Conservation (phyloP, 2,113 vertebrate genomes). For the Pterocles orientalis region DNA sequence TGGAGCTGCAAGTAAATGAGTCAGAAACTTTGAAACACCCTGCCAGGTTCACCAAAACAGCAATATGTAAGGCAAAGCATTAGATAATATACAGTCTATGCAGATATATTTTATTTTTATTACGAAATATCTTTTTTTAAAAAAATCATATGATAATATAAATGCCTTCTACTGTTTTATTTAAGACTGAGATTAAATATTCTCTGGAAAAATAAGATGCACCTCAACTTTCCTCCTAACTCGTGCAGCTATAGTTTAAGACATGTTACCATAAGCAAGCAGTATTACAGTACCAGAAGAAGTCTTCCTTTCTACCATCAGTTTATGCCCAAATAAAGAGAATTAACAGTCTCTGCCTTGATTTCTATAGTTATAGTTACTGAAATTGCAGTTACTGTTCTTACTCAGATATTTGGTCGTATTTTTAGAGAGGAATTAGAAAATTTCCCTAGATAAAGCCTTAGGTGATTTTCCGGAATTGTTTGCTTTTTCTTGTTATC, state of each 20-base stretch:
- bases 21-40: background rate
- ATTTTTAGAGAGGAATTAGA: background rate
- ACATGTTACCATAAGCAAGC: background rate
- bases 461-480: background rate
- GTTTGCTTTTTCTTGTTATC: background rate
- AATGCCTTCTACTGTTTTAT: background rate
- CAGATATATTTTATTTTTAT: background rate
- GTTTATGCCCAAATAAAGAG: background rate
- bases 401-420: background rate
- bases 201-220: background rate
- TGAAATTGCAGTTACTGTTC: background rate
- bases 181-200: background rate
- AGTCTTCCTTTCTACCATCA: background rate
- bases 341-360: background rate
- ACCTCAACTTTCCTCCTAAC: background rate
- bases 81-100: background rate
- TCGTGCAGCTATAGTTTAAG: background rate
- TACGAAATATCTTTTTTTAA: background rate
- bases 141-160: background rate
- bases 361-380: background rate
- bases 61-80: background rate
- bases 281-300: background rate
- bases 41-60: background rate
- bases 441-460: background rate
- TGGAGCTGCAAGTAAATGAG: constrained; percentile 67